A percentile compares a stretch with the other conserved stretches of the same genome.
Conservation (phyloP, 2,888 invertebrate genomes). For the Slavum lentiscoides region DNA sequence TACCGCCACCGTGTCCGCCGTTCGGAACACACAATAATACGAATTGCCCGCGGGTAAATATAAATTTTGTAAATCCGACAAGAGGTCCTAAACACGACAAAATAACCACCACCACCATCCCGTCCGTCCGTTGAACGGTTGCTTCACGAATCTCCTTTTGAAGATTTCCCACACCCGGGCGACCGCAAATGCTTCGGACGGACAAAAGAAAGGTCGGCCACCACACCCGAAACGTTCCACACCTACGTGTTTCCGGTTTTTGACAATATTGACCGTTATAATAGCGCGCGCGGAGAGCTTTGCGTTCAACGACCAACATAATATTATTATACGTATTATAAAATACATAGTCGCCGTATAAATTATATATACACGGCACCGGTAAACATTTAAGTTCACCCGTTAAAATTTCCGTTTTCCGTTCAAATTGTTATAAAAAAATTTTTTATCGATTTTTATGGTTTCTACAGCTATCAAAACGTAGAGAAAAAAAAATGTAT, state of each 20-base stretch:
- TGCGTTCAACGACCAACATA: neutral
- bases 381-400: no score
- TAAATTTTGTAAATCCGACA: neutral
- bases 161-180: neutral
- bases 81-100: neutral
- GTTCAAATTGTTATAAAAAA: no score
- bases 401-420: no score
- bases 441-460: no score
- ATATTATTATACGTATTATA: no score
- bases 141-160: neutral
- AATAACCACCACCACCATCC: no score
- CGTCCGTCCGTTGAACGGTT: no score
- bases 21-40: neutral
- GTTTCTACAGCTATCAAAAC: no score
- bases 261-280: slow-evolving; percentile 8
- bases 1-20: neutral
- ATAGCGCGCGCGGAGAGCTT: neutral
- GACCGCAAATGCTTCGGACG: neutral
- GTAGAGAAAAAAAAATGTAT: no score
- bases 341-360: no score
- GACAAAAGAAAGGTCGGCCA: neutral
- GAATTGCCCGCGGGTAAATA: no score
- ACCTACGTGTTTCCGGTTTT: neutral
- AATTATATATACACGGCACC: no score
- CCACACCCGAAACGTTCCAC: neutral